These are phyloP conservation scores for Macquaria australasica DNA, from an alignment of 2,113 vertebrate species.

Conservation along the genomic window DNA sequence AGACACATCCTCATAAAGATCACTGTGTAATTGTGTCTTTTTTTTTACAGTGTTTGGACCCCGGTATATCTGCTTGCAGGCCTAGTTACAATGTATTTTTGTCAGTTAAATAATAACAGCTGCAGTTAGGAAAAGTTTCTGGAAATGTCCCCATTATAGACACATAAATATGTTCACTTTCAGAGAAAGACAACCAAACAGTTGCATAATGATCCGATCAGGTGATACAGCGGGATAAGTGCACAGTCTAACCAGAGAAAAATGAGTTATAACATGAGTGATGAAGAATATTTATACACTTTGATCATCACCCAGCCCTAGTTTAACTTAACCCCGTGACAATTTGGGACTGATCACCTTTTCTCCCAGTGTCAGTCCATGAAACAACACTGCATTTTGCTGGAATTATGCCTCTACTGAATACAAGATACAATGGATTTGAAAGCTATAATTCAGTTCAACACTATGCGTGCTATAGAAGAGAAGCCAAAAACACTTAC, in stretches of 20 bases:
- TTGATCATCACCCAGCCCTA: conserved; percentile 62
- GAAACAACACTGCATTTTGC: conserved; percentile 70
- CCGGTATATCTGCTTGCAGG: background rate
- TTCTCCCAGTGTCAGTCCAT: conserved; percentile 47
- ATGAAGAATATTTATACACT: conserved; percentile 71
- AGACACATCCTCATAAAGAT: conserved; percentile 36
- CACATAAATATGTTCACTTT: conserved; percentile 31
- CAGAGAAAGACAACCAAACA: conserved; percentile 47
- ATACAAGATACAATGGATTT: conserved; percentile 83
- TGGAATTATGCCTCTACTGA: conserved; percentile 76
- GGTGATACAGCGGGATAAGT: conserved; percentile 16
- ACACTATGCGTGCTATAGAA: conserved; percentile 84
- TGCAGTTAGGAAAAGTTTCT: conserved; percentile 13
- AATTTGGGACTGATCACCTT: conserved; percentile 25
- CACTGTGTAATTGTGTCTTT: background rate
- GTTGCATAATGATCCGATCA: conserved; percentile 34
- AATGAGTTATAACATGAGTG: conserved; percentile 36
- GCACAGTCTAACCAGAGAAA: conserved; percentile 46
- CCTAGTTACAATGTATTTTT: conserved; percentile 13
- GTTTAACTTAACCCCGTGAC: conserved; percentile 33
- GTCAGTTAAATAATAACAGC: background rate
- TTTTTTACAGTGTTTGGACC: conserved; percentile 16
- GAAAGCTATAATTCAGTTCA: conserved; percentile 80
- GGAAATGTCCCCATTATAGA: conserved; percentile 36
- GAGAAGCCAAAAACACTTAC: conserved; percentile 82